phyloP scores from a whole-genome alignment of 2,797 vertebrate species.

The Aphelocoma californica region DNA sequence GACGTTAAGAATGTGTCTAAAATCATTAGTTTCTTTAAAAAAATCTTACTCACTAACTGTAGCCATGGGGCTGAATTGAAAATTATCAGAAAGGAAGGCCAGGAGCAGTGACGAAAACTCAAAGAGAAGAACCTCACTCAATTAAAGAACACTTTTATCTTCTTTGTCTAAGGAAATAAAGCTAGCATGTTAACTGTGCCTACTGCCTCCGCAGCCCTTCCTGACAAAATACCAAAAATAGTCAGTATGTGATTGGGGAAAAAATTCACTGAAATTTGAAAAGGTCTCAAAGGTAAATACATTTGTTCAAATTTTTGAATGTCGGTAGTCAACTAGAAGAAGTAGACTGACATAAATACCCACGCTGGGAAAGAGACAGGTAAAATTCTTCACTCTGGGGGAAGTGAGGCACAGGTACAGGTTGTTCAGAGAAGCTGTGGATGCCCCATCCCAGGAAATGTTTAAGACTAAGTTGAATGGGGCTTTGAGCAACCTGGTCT shows the following conservation, averaged over 20 bases:
- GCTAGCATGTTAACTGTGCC: background rate
- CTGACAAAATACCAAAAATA: background rate
- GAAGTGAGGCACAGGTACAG: background rate
- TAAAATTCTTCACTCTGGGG: background rate
- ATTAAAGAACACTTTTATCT: background rate
- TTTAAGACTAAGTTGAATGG: background rate
- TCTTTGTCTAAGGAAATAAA: background rate
- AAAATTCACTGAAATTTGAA: background rate
- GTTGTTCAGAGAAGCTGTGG: background rate
- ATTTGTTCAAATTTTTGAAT: background rate
- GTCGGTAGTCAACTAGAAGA: background rate
- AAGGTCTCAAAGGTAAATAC: background rate
- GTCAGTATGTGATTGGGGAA: fast-evolving
- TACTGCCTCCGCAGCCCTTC: background rate
- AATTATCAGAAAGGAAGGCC: background rate
- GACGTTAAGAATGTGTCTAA: background rate
- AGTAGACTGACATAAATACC: background rate
- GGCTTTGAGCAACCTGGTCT: background rate
- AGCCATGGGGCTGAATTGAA: background rate
- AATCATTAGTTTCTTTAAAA: background rate
- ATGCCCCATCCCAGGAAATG: background rate
- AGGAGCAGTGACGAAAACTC: background rate
- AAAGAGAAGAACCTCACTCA: background rate
- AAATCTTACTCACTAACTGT: background rate
- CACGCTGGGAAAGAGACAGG: background rate